These are phyloP conservation scores for Odocoileus hemionus DNA, from an alignment of 2,113 vertebrate species.

Conservation along the genomic window DNA sequence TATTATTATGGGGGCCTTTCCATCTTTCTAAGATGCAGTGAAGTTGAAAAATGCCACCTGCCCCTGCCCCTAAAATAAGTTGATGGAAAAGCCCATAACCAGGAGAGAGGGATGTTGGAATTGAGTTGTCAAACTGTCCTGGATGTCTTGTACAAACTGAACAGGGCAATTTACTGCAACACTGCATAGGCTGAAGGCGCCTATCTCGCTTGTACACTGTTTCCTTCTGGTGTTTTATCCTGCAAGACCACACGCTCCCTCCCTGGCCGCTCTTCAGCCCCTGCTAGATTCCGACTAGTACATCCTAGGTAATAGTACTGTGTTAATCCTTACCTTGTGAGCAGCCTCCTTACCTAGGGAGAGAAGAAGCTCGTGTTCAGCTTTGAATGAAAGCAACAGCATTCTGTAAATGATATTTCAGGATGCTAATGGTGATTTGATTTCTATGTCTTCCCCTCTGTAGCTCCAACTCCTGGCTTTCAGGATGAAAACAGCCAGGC, in stretches of 20 bases:
- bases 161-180: conserved; percentile 70
- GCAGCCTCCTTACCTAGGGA: neutral
- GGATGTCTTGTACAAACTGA: conserved; percentile 59
- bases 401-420: neutral
- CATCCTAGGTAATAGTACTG: neutral
- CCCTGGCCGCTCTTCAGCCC: neutral
- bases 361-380: neutral
- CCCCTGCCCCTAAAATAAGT: neutral
- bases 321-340: neutral
- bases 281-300: neutral
- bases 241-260: neutral
- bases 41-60: neutral
- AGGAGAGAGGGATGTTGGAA: conserved; percentile 29
- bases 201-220: conserved; percentile 22
- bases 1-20: neutral
- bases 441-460: conserved; percentile 6
- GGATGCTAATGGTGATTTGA: neutral
- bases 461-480: conserved; percentile 31
- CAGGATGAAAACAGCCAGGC: conserved; percentile 24
- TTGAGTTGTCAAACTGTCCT: conserved; percentile 70
- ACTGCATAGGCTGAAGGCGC: conserved; percentile 36
- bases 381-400: neutral
- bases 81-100: conserved; percentile 41
- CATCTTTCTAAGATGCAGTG: neutral
- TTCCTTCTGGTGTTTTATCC: conserved; percentile 15